Evolutionary conservation across 2,113 vertebrate species (phyloP).

Genomic region (Clinocottus analis): DNA sequence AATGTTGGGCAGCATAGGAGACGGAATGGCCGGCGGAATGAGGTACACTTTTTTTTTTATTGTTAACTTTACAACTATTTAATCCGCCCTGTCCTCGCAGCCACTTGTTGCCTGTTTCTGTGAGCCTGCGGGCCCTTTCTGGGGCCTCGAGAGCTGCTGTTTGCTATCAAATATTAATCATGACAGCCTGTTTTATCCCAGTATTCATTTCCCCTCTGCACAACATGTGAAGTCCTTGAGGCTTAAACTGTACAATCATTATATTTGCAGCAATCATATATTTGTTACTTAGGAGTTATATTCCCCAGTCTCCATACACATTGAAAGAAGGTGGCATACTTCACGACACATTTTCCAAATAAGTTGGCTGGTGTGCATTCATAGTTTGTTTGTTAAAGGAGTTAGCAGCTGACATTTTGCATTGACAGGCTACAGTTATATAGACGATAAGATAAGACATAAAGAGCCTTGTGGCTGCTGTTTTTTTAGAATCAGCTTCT

Average conservation of each 20-base stretch:
- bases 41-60: constrained; percentile 18
- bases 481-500: background rate
- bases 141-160: background rate
- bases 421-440: background rate
- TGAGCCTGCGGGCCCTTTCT: background rate
- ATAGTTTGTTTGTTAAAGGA: constrained; percentile 1
- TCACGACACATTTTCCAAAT: background rate
- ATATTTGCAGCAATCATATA: background rate
- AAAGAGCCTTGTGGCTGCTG: too few relatives aligned
- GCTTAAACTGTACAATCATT: background rate
- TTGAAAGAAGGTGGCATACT: background rate
- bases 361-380: background rate
- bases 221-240: background rate
- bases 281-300: background rate
- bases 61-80: background rate
- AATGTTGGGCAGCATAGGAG: background rate
- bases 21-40: constrained; percentile 25
- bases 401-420: background rate
- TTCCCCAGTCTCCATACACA: background rate
- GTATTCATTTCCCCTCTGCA: constrained; percentile 7
- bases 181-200: background rate
- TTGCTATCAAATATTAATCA: constrained; percentile 50
- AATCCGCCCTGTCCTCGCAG: background rate
- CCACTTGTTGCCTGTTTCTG: constrained; percentile 30
- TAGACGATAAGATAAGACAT: too few relatives aligned